Evolutionary conservation across 1,140 invertebrate genomes (phyloP).

Genomic region (Episyrphus balteatus): DNA sequence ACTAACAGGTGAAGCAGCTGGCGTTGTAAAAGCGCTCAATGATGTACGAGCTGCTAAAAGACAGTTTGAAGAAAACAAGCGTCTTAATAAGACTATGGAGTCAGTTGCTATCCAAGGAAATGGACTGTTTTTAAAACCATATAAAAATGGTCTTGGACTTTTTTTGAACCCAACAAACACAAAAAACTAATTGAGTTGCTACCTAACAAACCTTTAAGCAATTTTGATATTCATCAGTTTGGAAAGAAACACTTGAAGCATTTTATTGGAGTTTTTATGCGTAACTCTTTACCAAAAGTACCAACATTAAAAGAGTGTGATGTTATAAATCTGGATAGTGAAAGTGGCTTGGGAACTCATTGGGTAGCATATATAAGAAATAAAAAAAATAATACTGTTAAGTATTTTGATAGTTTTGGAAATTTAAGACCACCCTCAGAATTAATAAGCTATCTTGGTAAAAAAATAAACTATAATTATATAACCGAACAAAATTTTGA

Average conservation of each 20-base stretch:
- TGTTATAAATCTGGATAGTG: constrained; percentile 22
- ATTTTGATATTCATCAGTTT: neutral
- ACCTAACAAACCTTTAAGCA: constrained; percentile 1
- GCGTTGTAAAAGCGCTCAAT: constrained; percentile 11
- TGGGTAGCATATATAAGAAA: constrained; percentile 22
- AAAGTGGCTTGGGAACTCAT: constrained; percentile 19
- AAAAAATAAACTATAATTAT: neutral
- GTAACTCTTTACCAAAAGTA: constrained; percentile 3
- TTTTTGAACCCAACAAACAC: neutral
- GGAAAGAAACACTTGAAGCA: neutral
- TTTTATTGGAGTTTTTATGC: constrained; percentile 1
- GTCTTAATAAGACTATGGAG: constrained; percentile 18
- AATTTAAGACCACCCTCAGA: constrained; percentile 25
- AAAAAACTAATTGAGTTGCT: neutral
- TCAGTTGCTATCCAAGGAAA: too few relatives aligned
- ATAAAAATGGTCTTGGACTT: constrained; percentile 8
- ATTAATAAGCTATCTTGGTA: constrained; percentile 17
- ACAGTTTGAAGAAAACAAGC: constrained; percentile 8
- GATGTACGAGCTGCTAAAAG: constrained; percentile 10
- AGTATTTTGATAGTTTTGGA: constrained; percentile 19
- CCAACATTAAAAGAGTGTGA: constrained; percentile 17
- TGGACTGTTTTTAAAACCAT: too few relatives aligned
- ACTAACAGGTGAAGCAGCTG: constrained; percentile 12
- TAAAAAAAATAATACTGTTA: constrained; percentile 11
- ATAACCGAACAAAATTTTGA: constrained; percentile 7